Conservation (phyloP, 1,140 invertebrate genomes). For the Prorops nasuta region DNA sequence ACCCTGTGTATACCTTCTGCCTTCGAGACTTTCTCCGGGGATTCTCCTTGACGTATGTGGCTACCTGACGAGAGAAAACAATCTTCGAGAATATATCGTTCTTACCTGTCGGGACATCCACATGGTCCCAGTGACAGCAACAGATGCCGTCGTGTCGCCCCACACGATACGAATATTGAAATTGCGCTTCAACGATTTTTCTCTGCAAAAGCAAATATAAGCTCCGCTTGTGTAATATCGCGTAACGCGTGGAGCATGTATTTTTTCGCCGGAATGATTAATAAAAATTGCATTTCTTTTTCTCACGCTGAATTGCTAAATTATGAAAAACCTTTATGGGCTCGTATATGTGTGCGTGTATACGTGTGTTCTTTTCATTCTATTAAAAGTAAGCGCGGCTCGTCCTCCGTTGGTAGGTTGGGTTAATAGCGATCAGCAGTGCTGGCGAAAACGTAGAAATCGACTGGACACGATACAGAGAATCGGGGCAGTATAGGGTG, state of each 20-base stretch:
- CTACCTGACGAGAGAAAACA: constrained; percentile 59
- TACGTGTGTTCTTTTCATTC: too few species aligned
- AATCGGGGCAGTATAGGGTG: constrained; percentile 14
- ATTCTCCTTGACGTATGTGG: constrained; percentile 55
- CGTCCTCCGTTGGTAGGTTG: too few species aligned
- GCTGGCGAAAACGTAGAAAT: neutral
- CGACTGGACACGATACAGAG: neutral
- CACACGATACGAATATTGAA: constrained; percentile 16
- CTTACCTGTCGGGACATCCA: constrained; percentile 18
- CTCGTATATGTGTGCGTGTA: too few species aligned
- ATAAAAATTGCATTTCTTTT: too few species aligned
- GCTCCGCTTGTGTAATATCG: too few species aligned
- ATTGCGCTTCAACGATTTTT: constrained; percentile 11
- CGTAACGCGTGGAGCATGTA: too few species aligned
- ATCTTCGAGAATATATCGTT: constrained; percentile 57
- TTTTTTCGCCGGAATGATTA: too few species aligned
- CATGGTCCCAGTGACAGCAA: constrained; percentile 6
- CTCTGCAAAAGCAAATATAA: too few species aligned
- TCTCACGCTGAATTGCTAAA: too few species aligned
- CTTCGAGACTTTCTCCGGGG: constrained; percentile 40
- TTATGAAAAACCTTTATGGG: too few species aligned
- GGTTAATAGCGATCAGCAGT: constrained; percentile 2
- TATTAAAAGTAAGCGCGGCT: too few species aligned
- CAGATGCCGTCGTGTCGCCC: constrained; percentile 8
- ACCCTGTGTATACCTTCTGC: constrained; percentile 42